These are phyloP conservation scores for Lipotes vexillifer DNA, from an alignment of 2,113 vertebrate species.

Conservation along the genomic window DNA sequence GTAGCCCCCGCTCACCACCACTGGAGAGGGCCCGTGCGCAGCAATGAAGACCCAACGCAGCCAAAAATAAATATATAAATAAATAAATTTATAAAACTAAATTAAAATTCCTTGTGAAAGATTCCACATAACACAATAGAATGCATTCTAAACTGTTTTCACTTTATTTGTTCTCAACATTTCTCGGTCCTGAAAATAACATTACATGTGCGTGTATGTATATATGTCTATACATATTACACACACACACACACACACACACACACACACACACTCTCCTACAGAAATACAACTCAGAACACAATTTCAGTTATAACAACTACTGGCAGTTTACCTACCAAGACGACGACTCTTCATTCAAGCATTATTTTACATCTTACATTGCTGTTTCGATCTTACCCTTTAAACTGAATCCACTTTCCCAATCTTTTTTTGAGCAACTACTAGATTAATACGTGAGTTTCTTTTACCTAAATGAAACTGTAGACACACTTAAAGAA, in stretches of 20 bases:
- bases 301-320: background rate
- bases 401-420: background rate
- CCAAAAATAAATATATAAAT: no score
- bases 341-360: background rate
- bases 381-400: background rate
- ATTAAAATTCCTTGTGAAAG: background rate
- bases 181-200: background rate
- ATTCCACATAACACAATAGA: background rate
- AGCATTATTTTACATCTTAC: background rate
- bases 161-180: background rate
- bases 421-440: background rate
- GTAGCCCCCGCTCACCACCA: no score
- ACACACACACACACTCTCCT: background rate
- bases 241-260: background rate
- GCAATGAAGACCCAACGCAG: no score
- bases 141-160: background rate
- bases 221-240: background rate
- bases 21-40: no score
- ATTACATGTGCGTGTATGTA: background rate
- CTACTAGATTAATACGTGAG: background rate
- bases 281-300: constrained; percentile 23
- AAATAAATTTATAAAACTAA: no score
- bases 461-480: background rate
- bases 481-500: background rate
- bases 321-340: background rate